Base-by-base conservation (phyloP, 2,113 vertebrate species). In the Alaudala cheleensis region DNA sequence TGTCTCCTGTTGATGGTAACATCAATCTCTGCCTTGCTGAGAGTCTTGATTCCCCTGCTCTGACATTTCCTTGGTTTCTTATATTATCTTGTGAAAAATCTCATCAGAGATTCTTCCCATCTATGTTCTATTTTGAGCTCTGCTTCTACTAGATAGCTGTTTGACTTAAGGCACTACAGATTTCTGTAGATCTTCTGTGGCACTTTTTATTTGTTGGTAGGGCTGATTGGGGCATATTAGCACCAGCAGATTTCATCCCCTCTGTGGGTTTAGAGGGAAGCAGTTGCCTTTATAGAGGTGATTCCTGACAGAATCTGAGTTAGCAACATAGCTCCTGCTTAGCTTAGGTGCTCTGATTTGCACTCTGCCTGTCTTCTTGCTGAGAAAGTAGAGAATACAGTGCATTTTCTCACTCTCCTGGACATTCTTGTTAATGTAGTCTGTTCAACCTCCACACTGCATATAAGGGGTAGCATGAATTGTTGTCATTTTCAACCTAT, bases 91-190 rank as follows among this genome's bases (percentile, higher is more conserved):
- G 60, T 90, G 64, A 87, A 95, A 96, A 53, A 62, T 88, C 50
- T 66, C 56, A 24, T 67, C 62, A 91, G 71, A 78, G 29, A 77
- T 90, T 81, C 44, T 88, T 93, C 85, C 79, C 50, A 15, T 86
- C 70, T 64, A 2, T 62, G 23, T 81, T 95, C 85, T 97, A 95
- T 96, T 94, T 93, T 92, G 47, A 88, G 62, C 54, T 86, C 81
- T 88, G 47, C 66, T 95, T 78, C 84, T 82, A 31, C 47, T 85
- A 64, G 56, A 60, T 44, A 50, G 37, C 24, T 88, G 1, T 83
- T 90, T 91, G 61, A 90, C 34, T 90, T 54, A 34, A 88, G 37
- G 34, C 2, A 0, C 60, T 76, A 51, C 37, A 88, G 11, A 77
- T 71, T 90, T 95, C 45, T 77, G 6, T 42, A 0, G 50, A 26